These are phyloP conservation scores for Adelognathus sp. DNA, from an alignment of 2,888 invertebrate genomes.

Conservation along the genomic window DNA sequence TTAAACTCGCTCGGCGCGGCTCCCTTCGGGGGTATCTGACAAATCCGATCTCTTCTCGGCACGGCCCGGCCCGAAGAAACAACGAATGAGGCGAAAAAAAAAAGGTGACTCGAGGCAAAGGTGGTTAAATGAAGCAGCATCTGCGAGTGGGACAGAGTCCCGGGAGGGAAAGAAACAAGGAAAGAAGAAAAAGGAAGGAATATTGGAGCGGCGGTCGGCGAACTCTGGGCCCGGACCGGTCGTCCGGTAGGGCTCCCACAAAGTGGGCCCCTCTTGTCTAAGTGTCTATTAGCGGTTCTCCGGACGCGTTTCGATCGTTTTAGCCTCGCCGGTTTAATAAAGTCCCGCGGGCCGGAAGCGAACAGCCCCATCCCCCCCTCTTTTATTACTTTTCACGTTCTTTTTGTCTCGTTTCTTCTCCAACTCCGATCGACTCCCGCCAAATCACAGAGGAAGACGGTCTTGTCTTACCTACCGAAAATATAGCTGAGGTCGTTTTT, in stretches of 20 bases:
- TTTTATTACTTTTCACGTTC: neutral
- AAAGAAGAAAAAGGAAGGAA: conserved; percentile 9
- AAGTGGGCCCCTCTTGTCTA: conserved; percentile 45
- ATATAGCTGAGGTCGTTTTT: neutral
- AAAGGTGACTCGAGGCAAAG: conserved; percentile 42
- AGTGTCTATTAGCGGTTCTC: conserved; percentile 60
- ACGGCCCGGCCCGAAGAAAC: conserved; percentile 49
- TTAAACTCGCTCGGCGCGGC: conserved; percentile 66
- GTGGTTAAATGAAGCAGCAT: conserved; percentile 51
- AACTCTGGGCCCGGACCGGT: conserved; percentile 50
- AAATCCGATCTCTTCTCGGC: conserved; percentile 76
- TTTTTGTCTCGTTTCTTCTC: neutral
- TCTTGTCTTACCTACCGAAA: neutral
- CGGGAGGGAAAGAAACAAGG: conserved; percentile 26
- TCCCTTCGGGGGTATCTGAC: conserved; percentile 71
- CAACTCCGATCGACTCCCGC: conserved; percentile 26
- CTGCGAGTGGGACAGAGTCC: conserved; percentile 52
- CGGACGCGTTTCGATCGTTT: conserved; percentile 52
- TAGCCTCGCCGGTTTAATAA: conserved; percentile 46
- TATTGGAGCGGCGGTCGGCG: conserved; percentile 54
- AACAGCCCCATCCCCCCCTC: neutral
- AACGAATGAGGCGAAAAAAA: conserved; percentile 50
- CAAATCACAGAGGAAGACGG: conserved; percentile 57
- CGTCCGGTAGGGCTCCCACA: conserved; percentile 47
- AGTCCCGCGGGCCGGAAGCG: conserved; percentile 40